phyloP scores from a whole-genome alignment of 2,113 vertebrate genomes.

The Balaenoptera acutorostrata region DNA sequence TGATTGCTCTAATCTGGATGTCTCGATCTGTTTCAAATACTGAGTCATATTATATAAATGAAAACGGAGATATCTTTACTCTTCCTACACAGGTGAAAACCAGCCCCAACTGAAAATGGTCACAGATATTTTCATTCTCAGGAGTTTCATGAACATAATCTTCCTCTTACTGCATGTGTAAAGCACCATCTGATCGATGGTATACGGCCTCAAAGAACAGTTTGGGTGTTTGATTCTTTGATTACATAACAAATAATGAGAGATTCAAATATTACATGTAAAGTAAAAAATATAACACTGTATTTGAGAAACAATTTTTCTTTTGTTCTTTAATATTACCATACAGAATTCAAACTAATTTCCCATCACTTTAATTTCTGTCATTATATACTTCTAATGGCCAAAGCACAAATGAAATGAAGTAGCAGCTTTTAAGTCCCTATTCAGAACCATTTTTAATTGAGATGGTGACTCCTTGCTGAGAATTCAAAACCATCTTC shows the following conservation, averaged over 20 bases:
- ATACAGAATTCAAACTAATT: not conserved
- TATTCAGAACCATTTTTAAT: conserved; percentile 27
- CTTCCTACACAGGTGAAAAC: not conserved
- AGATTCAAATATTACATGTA: not conserved
- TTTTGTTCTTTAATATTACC: not conserved
- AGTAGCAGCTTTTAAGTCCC: not conserved
- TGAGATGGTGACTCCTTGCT: not conserved
- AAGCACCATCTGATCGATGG: not conserved
- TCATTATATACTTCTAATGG: not conserved
- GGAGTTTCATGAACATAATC: not conserved
- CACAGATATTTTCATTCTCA: not conserved
- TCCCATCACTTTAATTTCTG: not conserved
- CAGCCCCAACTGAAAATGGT: not conserved
- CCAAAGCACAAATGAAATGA: not conserved
- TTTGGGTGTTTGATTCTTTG: not conserved
- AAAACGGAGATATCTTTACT: not conserved
- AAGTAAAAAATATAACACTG: not conserved
- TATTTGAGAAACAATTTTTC: not conserved
- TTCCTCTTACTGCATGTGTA: not conserved
- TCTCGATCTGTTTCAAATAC: not conserved
- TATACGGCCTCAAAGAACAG: not conserved
- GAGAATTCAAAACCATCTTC: not conserved
- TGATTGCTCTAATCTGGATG: not conserved
- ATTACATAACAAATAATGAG: not conserved
- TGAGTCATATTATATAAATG: not conserved